Percentiles rank a stretch among this genome's conserved stretches.
phyloP scores from a whole-genome alignment of 2,888 invertebrate species.

The Drosophila setosimentum region DNA sequence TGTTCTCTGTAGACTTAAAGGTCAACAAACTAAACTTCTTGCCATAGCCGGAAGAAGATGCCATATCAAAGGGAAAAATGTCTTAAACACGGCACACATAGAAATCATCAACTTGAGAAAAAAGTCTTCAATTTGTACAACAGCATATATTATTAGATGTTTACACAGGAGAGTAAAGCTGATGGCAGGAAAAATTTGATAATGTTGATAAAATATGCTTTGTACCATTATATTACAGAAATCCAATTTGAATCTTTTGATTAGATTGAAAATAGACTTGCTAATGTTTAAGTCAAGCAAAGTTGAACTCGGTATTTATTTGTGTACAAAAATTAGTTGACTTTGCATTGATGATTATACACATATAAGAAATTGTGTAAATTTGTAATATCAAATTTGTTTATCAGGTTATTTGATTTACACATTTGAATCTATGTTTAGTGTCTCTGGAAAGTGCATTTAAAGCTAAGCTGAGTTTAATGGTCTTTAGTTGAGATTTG shows the following conservation, averaged over 20 bases:
- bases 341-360: neutral
- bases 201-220: neutral
- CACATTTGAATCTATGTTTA: neutral
- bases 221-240: neutral
- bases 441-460: constrained; percentile 14
- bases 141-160: no score
- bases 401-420: neutral
- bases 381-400: neutral
- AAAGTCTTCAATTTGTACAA: neutral
- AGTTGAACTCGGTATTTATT: neutral
- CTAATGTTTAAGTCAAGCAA: neutral
- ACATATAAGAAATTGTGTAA: neutral
- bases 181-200: neutral
- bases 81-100: neutral
- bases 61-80: neutral
- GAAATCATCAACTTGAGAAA: neutral
- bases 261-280: neutral
- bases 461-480: constrained; percentile 25
- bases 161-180: no score
- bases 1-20: neutral
- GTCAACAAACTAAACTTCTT: neutral
- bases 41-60: neutral
- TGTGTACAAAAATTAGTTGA: neutral
- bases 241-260: neutral
- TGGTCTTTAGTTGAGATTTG: constrained; percentile 36